These are phyloP conservation scores for Iphiclides podalirius DNA, from an alignment of 2,888 invertebrate species.

Conservation along the genomic window DNA sequence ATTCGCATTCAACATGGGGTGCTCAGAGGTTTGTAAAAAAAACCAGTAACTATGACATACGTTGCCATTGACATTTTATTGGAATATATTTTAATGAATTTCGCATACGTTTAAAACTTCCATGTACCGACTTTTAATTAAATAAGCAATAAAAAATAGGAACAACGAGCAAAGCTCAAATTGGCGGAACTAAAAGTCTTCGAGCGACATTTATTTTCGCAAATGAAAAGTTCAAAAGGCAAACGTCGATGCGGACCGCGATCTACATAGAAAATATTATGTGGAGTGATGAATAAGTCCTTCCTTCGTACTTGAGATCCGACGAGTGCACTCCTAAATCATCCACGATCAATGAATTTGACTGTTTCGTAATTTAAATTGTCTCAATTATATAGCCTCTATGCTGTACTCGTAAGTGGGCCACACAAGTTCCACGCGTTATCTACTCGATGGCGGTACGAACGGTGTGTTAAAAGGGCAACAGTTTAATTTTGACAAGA, in stretches of 20 bases:
- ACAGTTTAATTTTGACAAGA: slow-evolving; percentile 5
- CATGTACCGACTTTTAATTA: too few species aligned
- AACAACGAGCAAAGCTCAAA: too few species aligned
- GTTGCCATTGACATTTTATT: too few species aligned
- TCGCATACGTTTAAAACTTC: too few species aligned
- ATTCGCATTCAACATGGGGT: too few species aligned
- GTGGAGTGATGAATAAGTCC: slow-evolving; percentile 19
- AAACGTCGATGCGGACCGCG: background rate
- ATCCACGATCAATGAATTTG: slow-evolving; percentile 21
- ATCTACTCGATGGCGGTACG: too few species aligned
- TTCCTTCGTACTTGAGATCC: slow-evolving; percentile 15
- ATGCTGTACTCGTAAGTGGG: slow-evolving; percentile 1
- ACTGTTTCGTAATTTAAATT: slow-evolving; percentile 22
- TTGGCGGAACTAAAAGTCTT: too few species aligned
- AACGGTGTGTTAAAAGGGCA: background rate
- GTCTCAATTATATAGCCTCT: slow-evolving; percentile 13
- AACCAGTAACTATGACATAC: too few species aligned
- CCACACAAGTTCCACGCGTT: background rate
- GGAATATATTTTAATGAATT: too few species aligned
- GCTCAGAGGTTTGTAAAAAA: too few species aligned
- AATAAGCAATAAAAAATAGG: too few species aligned
- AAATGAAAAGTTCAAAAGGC: background rate
- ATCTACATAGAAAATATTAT: background rate
- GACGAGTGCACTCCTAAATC: slow-evolving; percentile 12
- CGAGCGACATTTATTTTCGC: background rate